Conservation (phyloP, 2,797 vertebrate genomes). For the Hypotaenidia philippensis region DNA sequence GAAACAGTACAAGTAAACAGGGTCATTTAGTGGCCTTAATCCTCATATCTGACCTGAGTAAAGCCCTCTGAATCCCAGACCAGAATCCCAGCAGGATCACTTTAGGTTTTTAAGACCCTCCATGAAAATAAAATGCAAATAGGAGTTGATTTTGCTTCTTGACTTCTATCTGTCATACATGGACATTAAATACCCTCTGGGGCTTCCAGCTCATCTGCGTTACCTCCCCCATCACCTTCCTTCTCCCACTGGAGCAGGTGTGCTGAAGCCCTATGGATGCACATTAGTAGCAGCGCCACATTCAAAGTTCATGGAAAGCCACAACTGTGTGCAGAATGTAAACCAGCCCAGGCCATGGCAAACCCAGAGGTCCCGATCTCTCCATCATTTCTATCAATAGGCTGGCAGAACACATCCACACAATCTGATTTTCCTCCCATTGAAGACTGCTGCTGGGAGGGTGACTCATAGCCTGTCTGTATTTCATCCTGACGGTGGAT, state of each 20-base stretch:
- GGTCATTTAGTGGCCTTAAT: not conserved
- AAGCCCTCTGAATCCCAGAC: not conserved
- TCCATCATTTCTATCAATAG: fast-evolving
- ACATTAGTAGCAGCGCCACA: fast-evolving
- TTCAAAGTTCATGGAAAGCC: not conserved
- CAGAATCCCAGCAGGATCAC: not conserved
- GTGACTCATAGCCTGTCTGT: not conserved
- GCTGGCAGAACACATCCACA: not conserved
- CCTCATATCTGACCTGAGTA: not conserved
- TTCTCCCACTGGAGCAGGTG: not conserved
- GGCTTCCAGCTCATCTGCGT: not conserved
- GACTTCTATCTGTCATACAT: not conserved
- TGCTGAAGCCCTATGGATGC: fast-evolving
- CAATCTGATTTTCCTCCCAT: not conserved
- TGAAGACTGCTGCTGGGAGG: not conserved
- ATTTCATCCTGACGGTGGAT: not conserved
- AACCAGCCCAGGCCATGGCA: not conserved
- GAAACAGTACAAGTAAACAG: not conserved
- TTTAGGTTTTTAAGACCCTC: not conserved
- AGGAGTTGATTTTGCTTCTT: not conserved
- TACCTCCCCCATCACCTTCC: not conserved
- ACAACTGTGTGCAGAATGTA: not conserved
- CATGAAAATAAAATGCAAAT: not conserved
- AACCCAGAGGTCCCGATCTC: not conserved
- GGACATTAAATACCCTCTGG: not conserved